Evolutionary conservation across 2,113 vertebrate species (phyloP).

Genomic region (Pterocles gutturalis): DNA sequence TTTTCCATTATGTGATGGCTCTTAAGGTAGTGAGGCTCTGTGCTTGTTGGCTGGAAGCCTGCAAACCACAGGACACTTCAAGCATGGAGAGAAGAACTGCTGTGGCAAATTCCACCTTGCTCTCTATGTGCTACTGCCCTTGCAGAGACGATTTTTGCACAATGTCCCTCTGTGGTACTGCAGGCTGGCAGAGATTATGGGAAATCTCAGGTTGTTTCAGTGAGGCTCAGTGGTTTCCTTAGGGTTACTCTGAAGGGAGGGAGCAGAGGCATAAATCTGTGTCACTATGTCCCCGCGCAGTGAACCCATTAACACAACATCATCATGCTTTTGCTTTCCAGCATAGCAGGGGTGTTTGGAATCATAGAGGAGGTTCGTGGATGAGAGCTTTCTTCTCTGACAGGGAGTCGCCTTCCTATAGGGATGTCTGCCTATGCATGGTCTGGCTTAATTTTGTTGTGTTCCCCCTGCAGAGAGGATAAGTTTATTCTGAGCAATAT

Average conservation of each 20-base stretch:
- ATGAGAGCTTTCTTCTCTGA: neutral
- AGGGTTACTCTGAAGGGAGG: neutral
- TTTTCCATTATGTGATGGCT: neutral
- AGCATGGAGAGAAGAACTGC: neutral
- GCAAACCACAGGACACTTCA: neutral
- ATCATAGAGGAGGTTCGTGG: rapidly evolving
- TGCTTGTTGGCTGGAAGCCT: neutral
- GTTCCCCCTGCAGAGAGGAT: neutral
- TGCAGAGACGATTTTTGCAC: neutral
- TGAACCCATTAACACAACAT: neutral
- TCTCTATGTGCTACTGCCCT: neutral
- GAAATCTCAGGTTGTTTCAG: neutral
- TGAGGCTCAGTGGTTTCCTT: neutral
- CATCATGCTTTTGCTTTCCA: neutral
- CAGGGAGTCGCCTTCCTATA: neutral
- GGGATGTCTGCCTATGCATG: rapidly evolving
- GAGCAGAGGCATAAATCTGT: neutral
- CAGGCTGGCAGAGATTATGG: neutral
- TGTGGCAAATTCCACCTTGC: neutral
- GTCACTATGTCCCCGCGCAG: neutral
- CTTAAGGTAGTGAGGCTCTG: neutral
- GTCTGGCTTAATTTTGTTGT: neutral
- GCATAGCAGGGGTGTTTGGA: neutral
- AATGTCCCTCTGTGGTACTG: neutral
- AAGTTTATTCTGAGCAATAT: neutral